Base-by-base conservation (phyloP, 2,113 vertebrate species). In the Rhadina sibilatrix region DNA sequence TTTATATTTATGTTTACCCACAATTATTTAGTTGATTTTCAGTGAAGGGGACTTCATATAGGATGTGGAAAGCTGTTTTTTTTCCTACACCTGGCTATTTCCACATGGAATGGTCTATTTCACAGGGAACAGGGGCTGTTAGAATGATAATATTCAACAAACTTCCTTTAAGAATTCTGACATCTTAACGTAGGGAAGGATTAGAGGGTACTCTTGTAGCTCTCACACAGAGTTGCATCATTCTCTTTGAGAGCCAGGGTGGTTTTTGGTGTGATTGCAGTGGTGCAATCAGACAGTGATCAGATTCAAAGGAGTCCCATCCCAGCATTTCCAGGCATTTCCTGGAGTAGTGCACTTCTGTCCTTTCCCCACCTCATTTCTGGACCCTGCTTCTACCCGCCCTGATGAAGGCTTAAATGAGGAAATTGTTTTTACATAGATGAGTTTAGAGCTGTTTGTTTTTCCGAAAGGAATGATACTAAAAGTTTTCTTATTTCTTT, bases 291-390 rank as follows among this genome's bases (percentile, higher is more conserved):
- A 71, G 57, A 24, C 64, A 49, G 59, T 42, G 70, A 71, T 90
- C 63, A 6, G 54, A 93, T 83, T 63, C 83, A 93, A 93, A 95
- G 81, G 42, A 90, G 85, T 27, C 46, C 63, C 79, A 92, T 27
- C 46, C 63, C 79, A 92, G 80, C n/a, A 94, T 70, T 94, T 97
- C 86, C 89, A 95, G 89, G 93, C 90, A 95, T 94, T 97, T 96
- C 90, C 95, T 95, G 92, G 83, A 92, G n/a, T 31, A 46, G 12
- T 77, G 75, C 59, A 77, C 76, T 95, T 72, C 33, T 92, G 95
- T 83, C 88, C 94, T 93, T 83, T 86, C 91, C 72, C 66, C 68
- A 92, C 49, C 82, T 59, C 2, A 0, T 94, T 83, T 59, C 64
- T 38, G 44, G 89, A 89, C 79, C 56, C 52, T 95, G 92, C 93